Percentiles rank a stretch among this genome's conserved stretches.
These are phyloP conservation scores for Tipula helvola DNA, from an alignment of 2,888 invertebrate genomes.

Conservation along the genomic window DNA sequence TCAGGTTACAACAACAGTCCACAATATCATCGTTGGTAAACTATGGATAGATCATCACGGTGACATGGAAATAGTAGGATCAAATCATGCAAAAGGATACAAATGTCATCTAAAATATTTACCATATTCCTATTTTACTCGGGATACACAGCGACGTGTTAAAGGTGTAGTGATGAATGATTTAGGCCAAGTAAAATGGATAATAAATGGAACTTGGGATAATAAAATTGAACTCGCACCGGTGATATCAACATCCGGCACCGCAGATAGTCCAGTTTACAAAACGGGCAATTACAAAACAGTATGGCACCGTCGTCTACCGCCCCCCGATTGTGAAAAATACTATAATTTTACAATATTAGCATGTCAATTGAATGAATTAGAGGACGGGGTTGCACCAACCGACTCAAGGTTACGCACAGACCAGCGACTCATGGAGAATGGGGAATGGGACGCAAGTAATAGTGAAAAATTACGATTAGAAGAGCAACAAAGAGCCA, in stretches of 20 bases:
- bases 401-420: slow-evolving; percentile 88
- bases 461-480: slow-evolving; percentile 73
- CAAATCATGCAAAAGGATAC: slow-evolving; percentile 76
- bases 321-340: slow-evolving; percentile 53
- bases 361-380: slow-evolving; percentile 94
- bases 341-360: slow-evolving; percentile 92
- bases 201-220: slow-evolving; percentile 87
- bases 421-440: slow-evolving; percentile 97
- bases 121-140: slow-evolving; percentile 96
- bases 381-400: slow-evolving; percentile 82
- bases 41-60: slow-evolving; percentile 99
- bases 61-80: slow-evolving; percentile 89
- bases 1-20: slow-evolving; percentile 89
- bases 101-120: slow-evolving; percentile 95
- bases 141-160: slow-evolving; percentile 87
- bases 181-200: slow-evolving; percentile 60
- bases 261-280: slow-evolving; percentile 71
- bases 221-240: slow-evolving; percentile 87
- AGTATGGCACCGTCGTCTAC: slow-evolving; percentile 76
- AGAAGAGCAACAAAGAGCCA: slow-evolving; percentile 90
- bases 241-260: slow-evolving; percentile 58
- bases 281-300: slow-evolving; percentile 78
- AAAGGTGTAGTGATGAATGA: slow-evolving; percentile 67
- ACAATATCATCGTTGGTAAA: slow-evolving; percentile 99
- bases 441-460: slow-evolving; percentile 83